phyloP scores from a whole-genome alignment of 2,113 vertebrate genomes.

The Nematolebias whitei region DNA sequence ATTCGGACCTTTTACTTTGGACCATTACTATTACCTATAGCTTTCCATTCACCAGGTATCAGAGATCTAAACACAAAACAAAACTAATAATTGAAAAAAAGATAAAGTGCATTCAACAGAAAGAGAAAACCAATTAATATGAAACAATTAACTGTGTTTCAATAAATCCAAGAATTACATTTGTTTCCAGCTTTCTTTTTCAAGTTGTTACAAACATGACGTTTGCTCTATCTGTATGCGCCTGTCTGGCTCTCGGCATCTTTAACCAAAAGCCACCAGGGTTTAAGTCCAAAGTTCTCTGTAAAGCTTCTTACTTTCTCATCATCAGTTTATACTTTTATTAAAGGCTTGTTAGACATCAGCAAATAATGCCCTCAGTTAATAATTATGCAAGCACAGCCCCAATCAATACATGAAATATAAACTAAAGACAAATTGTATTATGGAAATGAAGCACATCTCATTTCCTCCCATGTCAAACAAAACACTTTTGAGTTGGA shows the following conservation, averaged over 20 bases:
- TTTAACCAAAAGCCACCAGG: slow-evolving; percentile 14
- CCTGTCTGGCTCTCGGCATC: slow-evolving; percentile 19
- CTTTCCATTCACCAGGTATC: neutral
- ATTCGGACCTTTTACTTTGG: neutral
- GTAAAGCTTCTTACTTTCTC: slow-evolving; percentile 44
- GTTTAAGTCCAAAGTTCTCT: slow-evolving; percentile 40
- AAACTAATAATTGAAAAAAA: neutral
- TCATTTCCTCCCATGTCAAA: slow-evolving; percentile 29
- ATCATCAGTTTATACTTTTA: slow-evolving; percentile 32
- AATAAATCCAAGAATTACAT: neutral
- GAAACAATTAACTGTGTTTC: neutral
- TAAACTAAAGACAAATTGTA: slow-evolving; percentile 57
- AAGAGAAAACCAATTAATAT: neutral
- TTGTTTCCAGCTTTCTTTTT: neutral
- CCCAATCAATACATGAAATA: slow-evolving; percentile 66
- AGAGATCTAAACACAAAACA: neutral
- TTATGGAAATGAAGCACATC: slow-evolving; percentile 43
- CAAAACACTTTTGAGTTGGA: slow-evolving; percentile 56
- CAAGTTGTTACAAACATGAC: slow-evolving; percentile 8
- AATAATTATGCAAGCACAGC: slow-evolving; percentile 67
- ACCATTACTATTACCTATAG: no score
- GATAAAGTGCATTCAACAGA: neutral
- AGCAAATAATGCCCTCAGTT: slow-evolving; percentile 54
- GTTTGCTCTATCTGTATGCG: slow-evolving; percentile 29
- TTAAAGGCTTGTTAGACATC: slow-evolving; percentile 61